Evolutionary conservation across 2,113 vertebrate species (phyloP).

Genomic region (Macquaria ambigua): DNA sequence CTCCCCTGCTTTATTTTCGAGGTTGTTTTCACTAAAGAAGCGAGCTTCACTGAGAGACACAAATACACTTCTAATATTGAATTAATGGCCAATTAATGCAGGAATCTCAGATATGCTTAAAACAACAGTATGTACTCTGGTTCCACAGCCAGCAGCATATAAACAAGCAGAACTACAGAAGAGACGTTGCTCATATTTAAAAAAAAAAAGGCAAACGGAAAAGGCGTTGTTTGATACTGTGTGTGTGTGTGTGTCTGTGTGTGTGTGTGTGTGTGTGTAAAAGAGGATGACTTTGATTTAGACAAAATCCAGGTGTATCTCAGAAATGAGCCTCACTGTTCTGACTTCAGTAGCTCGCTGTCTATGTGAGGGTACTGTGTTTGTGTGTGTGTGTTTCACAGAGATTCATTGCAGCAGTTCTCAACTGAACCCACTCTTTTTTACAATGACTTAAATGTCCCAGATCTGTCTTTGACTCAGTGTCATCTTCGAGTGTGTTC

Average conservation of each 20-base stretch:
- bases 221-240: background rate
- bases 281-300: slow-evolving; percentile 45
- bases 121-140: slow-evolving; percentile 33
- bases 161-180: slow-evolving; percentile 36
- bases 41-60: slow-evolving; percentile 11
- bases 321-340: slow-evolving; percentile 27
- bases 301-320: slow-evolving; percentile 54
- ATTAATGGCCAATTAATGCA: slow-evolving; percentile 60
- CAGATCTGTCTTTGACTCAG: slow-evolving; percentile 74
- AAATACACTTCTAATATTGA: slow-evolving; percentile 15
- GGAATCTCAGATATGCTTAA: slow-evolving; percentile 27
- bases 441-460: slow-evolving; percentile 67
- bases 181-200: slow-evolving; percentile 10
- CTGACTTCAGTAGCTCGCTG: slow-evolving; percentile 12
- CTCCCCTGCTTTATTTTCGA: background rate
- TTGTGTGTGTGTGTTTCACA: slow-evolving; percentile 14
- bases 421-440: slow-evolving; percentile 37
- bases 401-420: slow-evolving; percentile 50
- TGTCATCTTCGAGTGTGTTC: slow-evolving; percentile 34
- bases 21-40: slow-evolving; percentile 5
- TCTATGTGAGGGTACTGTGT: background rate
- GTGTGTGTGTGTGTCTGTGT: slow-evolving; percentile 8
- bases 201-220: slow-evolving; percentile 8
- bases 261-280: slow-evolving; percentile 7
- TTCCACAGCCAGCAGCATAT: slow-evolving; percentile 42